Conservation (phyloP, 2,888 invertebrate genomes). For the Herminia tarsipennalis region DNA sequence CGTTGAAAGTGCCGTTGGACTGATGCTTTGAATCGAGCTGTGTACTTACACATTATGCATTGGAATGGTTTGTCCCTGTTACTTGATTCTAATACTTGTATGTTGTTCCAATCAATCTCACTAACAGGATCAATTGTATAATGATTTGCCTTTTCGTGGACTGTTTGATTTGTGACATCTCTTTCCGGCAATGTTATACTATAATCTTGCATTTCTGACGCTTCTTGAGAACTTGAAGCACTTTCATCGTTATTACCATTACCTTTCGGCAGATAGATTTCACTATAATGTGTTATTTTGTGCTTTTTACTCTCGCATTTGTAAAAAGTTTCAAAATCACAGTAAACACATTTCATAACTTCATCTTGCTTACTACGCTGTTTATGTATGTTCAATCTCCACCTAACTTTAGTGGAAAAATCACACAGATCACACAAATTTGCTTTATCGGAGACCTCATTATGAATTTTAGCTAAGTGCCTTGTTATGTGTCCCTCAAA, state of each 20-base stretch:
- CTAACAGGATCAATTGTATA: slow-evolving; percentile 57
- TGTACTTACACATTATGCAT: slow-evolving; percentile 62
- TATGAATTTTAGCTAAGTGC: slow-evolving; percentile 67
- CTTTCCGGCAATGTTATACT: not conserved
- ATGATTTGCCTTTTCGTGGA: slow-evolving; percentile 44
- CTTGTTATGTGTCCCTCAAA: slow-evolving; percentile 66
- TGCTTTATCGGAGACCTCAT: slow-evolving; percentile 59
- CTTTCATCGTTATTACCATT: not conserved
- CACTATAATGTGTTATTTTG: slow-evolving; percentile 43
- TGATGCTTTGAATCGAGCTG: slow-evolving; percentile 65
- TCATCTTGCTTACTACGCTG: slow-evolving; percentile 54
- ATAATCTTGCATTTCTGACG: not conserved
- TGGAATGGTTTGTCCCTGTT: slow-evolving; percentile 60
- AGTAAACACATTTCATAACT: slow-evolving; percentile 53
- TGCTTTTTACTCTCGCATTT: slow-evolving; percentile 66
- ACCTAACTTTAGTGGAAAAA: slow-evolving; percentile 60
- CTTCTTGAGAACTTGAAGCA: not conserved
- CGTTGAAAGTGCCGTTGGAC: slow-evolving; percentile 72
- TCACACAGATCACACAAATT: slow-evolving; percentile 63
- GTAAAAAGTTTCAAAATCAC: slow-evolving; percentile 59
- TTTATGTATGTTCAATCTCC: slow-evolving; percentile 65
- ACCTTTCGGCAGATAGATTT: slow-evolving; percentile 17
- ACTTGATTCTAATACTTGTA: slow-evolving; percentile 58
- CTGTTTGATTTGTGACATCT: slow-evolving; percentile 3
- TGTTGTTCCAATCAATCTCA: slow-evolving; percentile 60